These are phyloP conservation scores for Amblyornis subalaris DNA, from an alignment of 2,113 vertebrate species.

Conservation along the genomic window DNA sequence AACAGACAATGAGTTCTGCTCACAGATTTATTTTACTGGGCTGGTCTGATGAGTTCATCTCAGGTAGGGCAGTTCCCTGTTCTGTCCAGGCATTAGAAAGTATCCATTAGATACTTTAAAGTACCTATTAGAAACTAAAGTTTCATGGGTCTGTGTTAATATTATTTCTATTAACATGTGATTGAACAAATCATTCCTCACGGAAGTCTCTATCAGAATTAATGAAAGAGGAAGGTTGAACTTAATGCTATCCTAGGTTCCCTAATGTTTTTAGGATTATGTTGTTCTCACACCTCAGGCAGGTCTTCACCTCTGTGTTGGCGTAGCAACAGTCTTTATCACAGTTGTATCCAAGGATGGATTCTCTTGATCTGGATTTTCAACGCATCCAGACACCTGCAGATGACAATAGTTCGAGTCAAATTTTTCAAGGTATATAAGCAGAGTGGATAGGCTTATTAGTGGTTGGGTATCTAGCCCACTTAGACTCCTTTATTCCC, in stretches of 20 bases:
- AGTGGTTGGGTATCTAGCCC: not conserved
- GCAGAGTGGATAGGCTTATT: not conserved
- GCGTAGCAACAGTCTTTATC: not conserved
- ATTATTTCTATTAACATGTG: not conserved
- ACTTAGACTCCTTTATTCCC: not conserved
- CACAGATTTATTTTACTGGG: not conserved
- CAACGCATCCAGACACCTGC: not conserved
- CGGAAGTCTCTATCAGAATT: not conserved
- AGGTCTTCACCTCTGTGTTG: not conserved
- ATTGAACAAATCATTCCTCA: not conserved
- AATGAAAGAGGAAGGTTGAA: not conserved
- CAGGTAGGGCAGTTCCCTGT: not conserved
- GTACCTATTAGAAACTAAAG: not conserved
- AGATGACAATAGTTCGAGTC: not conserved
- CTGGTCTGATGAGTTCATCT: not conserved
- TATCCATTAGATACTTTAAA: not conserved
- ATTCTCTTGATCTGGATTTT: not conserved
- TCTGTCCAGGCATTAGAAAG: not conserved
- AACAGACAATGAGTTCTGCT: not conserved
- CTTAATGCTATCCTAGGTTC: accelerated
- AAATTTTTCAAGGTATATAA: not conserved
- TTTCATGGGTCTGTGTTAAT: not conserved
- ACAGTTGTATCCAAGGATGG: accelerated
- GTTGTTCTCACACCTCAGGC: not conserved
- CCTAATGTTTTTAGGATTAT: not conserved